Conservation (phyloP, 1,140 invertebrate genomes). For the Ceratosolen fusciceps region DNA sequence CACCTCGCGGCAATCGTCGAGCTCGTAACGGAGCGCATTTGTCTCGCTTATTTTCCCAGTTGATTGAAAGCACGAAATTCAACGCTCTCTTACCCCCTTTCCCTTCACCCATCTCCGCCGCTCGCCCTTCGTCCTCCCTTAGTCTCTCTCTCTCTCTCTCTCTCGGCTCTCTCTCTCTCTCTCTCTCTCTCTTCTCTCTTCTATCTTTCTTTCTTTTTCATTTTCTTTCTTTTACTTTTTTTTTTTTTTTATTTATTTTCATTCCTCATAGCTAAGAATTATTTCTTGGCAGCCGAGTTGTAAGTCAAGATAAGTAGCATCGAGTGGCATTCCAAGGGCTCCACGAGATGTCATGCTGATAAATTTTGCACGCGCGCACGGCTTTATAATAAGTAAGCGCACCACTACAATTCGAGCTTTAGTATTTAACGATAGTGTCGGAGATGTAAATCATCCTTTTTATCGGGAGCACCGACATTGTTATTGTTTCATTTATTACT, state of each 20-base stretch:
- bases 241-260: not conserved
- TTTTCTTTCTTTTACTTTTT: no score
- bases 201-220: no score
- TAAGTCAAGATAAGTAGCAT: conserved; percentile 19
- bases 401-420: not conserved
- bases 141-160: no score
- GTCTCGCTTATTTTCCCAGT: conserved; percentile 4
- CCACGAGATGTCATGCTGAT: conserved; percentile 6
- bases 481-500: not conserved
- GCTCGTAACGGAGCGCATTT: not conserved
- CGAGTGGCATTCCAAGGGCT: conserved; percentile 7
- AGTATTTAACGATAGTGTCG: conserved; percentile 8
- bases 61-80: not conserved
- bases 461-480: conserved; percentile 1
- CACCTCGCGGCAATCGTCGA: not conserved
- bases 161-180: no score
- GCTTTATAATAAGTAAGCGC: not conserved
- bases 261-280: not conserved
- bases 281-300: not conserved
- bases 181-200: no score
- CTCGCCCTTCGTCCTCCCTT: no score
- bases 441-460: conserved; percentile 14
- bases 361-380: conserved; percentile 5
- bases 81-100: no score
- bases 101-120: no score